These are phyloP conservation scores for Andrena bicolor DNA, from an alignment of 2,888 invertebrate genomes.

Conservation along the genomic window DNA sequence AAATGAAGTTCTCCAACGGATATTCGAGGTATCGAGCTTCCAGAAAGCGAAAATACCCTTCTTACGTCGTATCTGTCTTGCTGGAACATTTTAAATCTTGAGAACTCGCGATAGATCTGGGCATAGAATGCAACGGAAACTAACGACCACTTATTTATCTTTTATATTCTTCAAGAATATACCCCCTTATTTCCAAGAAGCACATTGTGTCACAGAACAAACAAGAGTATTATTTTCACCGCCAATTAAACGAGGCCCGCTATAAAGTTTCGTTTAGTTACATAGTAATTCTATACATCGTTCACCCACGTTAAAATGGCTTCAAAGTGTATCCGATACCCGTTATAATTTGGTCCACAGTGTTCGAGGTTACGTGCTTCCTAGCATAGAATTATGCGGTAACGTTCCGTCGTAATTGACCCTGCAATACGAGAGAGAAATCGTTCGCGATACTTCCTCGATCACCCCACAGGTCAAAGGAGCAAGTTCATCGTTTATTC, in stretches of 20 bases:
- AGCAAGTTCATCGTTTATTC: neutral
- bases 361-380: constrained; percentile 39
- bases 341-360: constrained; percentile 58
- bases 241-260: constrained; percentile 26
- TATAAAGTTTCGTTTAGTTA: constrained; percentile 39
- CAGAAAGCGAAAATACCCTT: constrained; percentile 7
- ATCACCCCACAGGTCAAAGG: neutral
- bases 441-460: neutral
- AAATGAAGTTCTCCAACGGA: constrained; percentile 34
- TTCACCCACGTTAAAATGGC: constrained; percentile 52
- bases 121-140: neutral
- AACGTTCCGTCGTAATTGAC: constrained; percentile 65
- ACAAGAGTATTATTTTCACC: neutral
- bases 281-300: constrained; percentile 38
- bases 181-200: no score
- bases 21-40: neutral
- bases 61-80: neutral
- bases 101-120: neutral
- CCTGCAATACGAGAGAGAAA: constrained; percentile 31
- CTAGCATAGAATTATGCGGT: constrained; percentile 35
- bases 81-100: neutral
- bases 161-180: no score
- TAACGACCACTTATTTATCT: neutral
- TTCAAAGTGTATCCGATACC: constrained; percentile 62
- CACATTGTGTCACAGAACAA: no score